Conservation (phyloP, 2,113 vertebrate genomes). For the Pycnonotus jocosus region DNA sequence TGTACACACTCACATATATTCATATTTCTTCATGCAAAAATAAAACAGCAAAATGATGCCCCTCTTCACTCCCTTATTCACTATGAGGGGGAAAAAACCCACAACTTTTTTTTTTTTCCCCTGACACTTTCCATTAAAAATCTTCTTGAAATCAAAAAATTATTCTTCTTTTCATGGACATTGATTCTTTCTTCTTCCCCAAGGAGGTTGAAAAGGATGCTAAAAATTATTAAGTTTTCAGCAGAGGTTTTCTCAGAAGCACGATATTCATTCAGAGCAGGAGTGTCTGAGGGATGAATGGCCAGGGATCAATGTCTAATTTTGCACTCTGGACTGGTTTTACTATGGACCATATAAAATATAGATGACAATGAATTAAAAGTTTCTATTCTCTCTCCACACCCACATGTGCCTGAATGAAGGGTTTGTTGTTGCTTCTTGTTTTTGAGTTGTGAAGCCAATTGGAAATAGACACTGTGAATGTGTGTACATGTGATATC, state of each 20-base stretch:
- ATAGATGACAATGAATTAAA: not conserved
- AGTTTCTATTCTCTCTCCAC: not conserved
- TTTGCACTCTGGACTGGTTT: not conserved
- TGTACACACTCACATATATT: not conserved
- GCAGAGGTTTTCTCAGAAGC: not conserved
- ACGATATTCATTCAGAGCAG: not conserved
- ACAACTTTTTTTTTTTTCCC: not conserved
- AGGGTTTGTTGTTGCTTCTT: not conserved
- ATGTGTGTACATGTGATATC: not conserved
- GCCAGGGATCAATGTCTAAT: not conserved
- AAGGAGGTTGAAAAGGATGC: accelerated
- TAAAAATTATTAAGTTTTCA: not conserved
- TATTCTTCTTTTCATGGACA: not conserved
- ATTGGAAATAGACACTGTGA: not conserved
- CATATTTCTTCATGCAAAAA: not conserved
- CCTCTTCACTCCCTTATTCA: not conserved
- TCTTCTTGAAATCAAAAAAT: not conserved
- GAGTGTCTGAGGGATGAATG: not conserved
- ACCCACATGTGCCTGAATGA: not conserved
- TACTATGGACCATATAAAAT: not conserved
- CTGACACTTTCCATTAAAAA: not conserved
- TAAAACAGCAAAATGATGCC: not conserved
- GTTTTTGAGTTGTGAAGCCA: not conserved
- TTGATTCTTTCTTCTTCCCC: not conserved
- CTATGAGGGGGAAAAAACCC: accelerated